phyloP scores from a whole-genome alignment of 2,888 invertebrate genomes.

The Pterostichus niger region DNA sequence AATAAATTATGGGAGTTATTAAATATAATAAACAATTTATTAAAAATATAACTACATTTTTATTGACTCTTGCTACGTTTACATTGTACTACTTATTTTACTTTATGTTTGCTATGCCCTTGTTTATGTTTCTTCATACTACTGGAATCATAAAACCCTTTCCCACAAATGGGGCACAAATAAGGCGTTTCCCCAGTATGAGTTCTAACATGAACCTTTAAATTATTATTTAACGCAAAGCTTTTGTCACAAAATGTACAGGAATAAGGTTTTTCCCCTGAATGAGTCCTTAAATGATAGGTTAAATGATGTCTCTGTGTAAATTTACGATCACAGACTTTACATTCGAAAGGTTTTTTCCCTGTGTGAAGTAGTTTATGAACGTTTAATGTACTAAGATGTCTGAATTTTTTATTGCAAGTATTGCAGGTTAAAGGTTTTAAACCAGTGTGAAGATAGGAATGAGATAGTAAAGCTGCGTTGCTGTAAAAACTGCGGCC shows the following conservation, averaged over 20 bases:
- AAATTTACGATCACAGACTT: conserved; percentile 46
- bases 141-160: conserved; percentile 60
- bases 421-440: conserved; percentile 38
- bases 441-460: conserved; percentile 38
- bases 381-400: conserved; percentile 27
- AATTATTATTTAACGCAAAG: conserved; percentile 58
- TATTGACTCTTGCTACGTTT: too few species aligned
- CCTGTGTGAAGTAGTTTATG: conserved; percentile 51
- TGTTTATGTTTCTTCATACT: not conserved
- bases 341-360: conserved; percentile 41
- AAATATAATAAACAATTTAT: too few species aligned
- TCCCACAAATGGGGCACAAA: conserved; percentile 37
- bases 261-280: conserved; percentile 72
- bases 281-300: conserved; percentile 69
- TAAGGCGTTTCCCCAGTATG: too few species aligned
- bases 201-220: conserved; percentile 56
- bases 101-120: not conserved
- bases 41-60: too few species aligned
- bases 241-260: conserved; percentile 72
- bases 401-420: conserved; percentile 49
- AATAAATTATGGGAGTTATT: too few species aligned
- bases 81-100: too few species aligned
- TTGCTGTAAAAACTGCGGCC: conserved; percentile 56
- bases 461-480: conserved; percentile 38
- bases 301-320: conserved; percentile 53